phyloP scores from a whole-genome alignment of 2,113 vertebrate genomes.

The Castor canadensis region DNA sequence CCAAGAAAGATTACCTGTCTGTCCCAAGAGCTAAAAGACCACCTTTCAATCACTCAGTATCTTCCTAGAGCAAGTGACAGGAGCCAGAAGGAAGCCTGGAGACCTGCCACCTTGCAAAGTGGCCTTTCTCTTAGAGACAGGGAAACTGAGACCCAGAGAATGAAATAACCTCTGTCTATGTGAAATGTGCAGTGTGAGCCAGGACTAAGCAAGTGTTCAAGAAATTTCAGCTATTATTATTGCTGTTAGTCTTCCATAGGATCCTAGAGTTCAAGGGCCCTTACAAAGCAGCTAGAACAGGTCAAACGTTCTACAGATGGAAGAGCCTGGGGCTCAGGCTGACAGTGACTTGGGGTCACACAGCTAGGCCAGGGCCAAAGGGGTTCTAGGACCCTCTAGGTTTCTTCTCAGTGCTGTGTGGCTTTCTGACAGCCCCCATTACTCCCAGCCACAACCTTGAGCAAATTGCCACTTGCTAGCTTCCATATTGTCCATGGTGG shows the following conservation, averaged over 20 bases:
- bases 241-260: fast-evolving
- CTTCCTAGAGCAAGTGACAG: background rate
- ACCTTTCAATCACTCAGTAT: background rate
- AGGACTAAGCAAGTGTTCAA: too few species aligned
- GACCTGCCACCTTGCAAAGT: background rate
- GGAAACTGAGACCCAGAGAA: background rate
- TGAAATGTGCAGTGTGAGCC: background rate
- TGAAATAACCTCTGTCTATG: background rate
- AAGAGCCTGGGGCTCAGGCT: background rate
- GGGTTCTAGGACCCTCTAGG: background rate
- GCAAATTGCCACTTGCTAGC: background rate
- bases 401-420: background rate
- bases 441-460: fast-evolving
- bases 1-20: background rate
- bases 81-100: background rate
- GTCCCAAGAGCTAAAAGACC: background rate
- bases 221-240: background rate
- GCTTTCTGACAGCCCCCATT: background rate
- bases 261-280: background rate
- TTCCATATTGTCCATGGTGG: background rate
- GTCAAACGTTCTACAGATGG: background rate
- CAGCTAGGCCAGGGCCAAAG: background rate
- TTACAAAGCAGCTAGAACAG: background rate
- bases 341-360: background rate
- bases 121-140: background rate